phyloP scores from a whole-genome alignment of 2,888 invertebrate genomes.

The Apamea monoglypha region DNA sequence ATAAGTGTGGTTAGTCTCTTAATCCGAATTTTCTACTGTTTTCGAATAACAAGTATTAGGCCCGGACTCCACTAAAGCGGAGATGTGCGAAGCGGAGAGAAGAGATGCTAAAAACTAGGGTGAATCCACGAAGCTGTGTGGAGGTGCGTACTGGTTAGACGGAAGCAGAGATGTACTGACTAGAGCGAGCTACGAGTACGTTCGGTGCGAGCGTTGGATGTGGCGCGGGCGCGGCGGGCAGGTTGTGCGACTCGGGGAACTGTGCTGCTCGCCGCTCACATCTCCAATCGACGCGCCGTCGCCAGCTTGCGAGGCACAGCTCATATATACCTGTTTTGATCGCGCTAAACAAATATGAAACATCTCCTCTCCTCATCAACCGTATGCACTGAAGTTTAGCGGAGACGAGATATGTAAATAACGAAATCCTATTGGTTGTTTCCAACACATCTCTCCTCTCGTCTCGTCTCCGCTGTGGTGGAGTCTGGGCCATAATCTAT shows the following conservation, averaged over 20 bases:
- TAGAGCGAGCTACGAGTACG: neutral
- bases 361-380: neutral
- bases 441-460: neutral
- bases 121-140: neutral
- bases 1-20: too few relatives aligned
- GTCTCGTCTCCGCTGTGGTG: neutral
- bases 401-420: neutral
- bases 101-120: neutral
- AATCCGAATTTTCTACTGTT: too few relatives aligned
- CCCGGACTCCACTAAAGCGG: neutral
- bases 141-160: neutral
- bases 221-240: neutral
- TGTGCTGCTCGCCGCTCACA: too few relatives aligned
- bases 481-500: neutral
- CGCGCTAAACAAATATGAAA: neutral
- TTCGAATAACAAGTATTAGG: neutral
- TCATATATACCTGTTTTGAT: neutral
- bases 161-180: neutral
- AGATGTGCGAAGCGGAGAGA: neutral
- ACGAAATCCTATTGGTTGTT: neutral
- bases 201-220: neutral
- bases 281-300: neutral
- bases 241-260: too few relatives aligned
- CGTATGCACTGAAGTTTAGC: neutral
- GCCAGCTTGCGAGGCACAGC: neutral